A percentile compares a stretch with the other conserved stretches of the same genome.
phyloP scores from a whole-genome alignment of 2,888 invertebrate genomes.

The Zele albiditarsus region DNA sequence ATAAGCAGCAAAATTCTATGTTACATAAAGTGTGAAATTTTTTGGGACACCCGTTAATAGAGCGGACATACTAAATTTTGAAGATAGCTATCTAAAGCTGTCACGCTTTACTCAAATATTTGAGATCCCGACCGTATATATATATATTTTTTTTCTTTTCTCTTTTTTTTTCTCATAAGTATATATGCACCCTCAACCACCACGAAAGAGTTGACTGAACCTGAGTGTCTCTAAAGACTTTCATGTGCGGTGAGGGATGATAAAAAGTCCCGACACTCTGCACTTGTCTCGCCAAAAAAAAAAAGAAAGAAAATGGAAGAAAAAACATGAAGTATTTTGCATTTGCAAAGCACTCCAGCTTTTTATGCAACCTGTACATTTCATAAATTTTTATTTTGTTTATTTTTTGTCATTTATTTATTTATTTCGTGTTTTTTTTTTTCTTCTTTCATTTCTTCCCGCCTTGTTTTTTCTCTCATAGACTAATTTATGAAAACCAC shows the following conservation, averaged over 20 bases:
- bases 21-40: background rate
- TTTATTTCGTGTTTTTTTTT: background rate
- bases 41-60: conserved; percentile 40
- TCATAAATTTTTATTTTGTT: conserved; percentile 25
- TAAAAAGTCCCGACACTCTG: conserved; percentile 31
- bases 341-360: conserved; percentile 14
- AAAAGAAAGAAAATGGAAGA: conserved; percentile 1
- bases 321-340: conserved; percentile 14
- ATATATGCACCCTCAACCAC: conserved; percentile 11
- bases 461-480: background rate
- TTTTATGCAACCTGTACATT: conserved; percentile 11
- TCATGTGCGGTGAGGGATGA: conserved; percentile 14
- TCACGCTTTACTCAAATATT: conserved; percentile 57
- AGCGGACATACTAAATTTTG: conserved; percentile 56
- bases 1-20: no score
- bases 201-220: conserved; percentile 35
- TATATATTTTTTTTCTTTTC: conserved; percentile 36
- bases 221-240: conserved; percentile 41
- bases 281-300: conserved; percentile 20
- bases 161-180: conserved; percentile 33
- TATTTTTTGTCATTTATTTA: conserved; percentile 5
- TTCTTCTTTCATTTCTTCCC: background rate
- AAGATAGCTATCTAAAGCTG: conserved; percentile 58
- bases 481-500: background rate
- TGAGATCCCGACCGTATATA: conserved; percentile 44